These are phyloP conservation scores for Lithophane semibrunnea DNA, from an alignment of 2,888 invertebrate genomes.

Conservation along the genomic window DNA sequence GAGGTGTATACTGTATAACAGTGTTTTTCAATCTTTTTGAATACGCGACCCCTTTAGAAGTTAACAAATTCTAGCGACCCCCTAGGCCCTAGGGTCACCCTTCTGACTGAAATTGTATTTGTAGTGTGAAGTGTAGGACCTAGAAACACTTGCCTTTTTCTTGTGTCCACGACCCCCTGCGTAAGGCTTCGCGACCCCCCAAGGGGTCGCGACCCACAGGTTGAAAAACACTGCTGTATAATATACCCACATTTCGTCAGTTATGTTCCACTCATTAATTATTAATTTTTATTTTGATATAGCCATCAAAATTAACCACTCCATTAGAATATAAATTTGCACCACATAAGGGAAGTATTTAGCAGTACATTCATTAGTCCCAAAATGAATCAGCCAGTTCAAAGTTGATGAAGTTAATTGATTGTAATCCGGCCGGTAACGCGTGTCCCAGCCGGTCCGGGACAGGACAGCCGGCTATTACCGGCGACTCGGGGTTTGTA, in stretches of 20 bases:
- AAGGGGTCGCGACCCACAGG: no score
- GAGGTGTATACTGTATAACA: background rate
- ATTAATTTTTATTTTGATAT: background rate
- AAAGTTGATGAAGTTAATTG: constrained; percentile 73
- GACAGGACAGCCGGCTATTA: constrained; percentile 41
- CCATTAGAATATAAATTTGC: constrained; percentile 5
- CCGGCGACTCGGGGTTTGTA: constrained; percentile 66
- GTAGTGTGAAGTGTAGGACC: no score
- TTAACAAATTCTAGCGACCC: no score
- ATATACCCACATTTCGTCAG: background rate
- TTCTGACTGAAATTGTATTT: no score
- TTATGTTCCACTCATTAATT: background rate
- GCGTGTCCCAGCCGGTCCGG: constrained; percentile 14
- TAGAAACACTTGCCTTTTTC: no score
- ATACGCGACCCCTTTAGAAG: no score
- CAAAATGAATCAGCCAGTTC: constrained; percentile 55
- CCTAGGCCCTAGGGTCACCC: no score
- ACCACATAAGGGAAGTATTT: constrained; percentile 18
- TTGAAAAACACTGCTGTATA: no score
- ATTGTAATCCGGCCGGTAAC: constrained; percentile 70
- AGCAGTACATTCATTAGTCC: constrained; percentile 41
- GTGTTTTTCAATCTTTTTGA: no score
- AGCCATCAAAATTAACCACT: constrained; percentile 1
- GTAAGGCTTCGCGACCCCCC: no score
- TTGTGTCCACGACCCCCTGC: no score